Base-by-base conservation (phyloP, 2,113 vertebrate genomes). In the Dissostichus mawsoni region DNA sequence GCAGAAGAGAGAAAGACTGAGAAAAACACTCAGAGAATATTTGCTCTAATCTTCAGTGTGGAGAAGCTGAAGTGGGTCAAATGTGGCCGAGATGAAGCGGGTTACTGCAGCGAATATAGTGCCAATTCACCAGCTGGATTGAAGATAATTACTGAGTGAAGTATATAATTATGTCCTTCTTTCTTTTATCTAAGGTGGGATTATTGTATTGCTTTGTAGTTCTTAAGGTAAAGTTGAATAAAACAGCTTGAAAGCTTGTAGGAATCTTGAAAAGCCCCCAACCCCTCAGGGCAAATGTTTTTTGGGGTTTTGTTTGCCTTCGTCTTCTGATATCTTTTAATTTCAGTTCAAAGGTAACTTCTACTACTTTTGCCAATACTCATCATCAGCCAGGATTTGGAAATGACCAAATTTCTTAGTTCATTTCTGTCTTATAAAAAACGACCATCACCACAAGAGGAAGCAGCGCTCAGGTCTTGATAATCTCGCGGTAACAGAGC, bases 401-500 rank as follows among this genome's bases (percentile, higher is more conserved):
- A 36, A 23, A 7, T 16, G 16, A 71, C 16, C 12, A 33, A 33
- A 33, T 75, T 5, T 2, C 17, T 36, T 45, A 20, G 17, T 16
- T 47, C 23, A 17, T n/a, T 48, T 13, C 25, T 23, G 17, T 20
- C 8, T 48, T 9, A 14, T 2, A 13, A 3, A 1, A 61, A 48
- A 8, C 9, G 8, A 45, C 36, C 36, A 29, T n/a, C 52, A 11
- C 8, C 10, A 33, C 11, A 29, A 33, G 55, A 18, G 56, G 56
- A 53, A 44, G 45, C 13, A 1, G n/a, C 6, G 9, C 56, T 36
- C 25, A 0, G 59, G 33, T 20, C 29, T 59, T 1, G 6, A 52
- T 55, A 29, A 73, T 79, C 83, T 85, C 18, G 4, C 48, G 0
- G 52, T 44, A 78, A 58, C 48, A 52, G 61, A 72, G 52, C 47